These are phyloP conservation scores for Phrynocephalus forsythii DNA, from an alignment of 2,797 vertebrate genomes.

Conservation along the genomic window DNA sequence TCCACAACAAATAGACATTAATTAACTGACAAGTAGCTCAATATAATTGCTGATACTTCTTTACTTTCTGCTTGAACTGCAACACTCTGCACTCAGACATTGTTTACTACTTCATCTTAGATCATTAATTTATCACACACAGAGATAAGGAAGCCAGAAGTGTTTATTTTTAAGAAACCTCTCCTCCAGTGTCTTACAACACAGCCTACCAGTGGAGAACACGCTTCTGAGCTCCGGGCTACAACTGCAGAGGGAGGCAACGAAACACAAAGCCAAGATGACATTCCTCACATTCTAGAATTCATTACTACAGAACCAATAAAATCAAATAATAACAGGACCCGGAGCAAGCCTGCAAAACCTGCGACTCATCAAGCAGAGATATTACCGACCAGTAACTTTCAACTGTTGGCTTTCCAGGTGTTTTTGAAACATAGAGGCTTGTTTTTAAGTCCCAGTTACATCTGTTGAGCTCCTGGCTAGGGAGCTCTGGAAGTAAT, in stretches of 20 bases:
- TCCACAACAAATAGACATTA: constrained; percentile 33
- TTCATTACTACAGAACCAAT: neutral
- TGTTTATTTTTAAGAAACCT: constrained; percentile 38
- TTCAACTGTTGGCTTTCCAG: neutral
- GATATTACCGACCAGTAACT: too few relatives aligned
- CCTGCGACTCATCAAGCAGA: neutral
- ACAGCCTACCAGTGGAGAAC: constrained; percentile 25
- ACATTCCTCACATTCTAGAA: neutral
- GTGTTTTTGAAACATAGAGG: neutral
- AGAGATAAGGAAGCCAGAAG: constrained; percentile 44
- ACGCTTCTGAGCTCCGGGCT: constrained; percentile 46
- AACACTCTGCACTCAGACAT: constrained; percentile 29
- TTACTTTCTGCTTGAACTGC: constrained; percentile 35
- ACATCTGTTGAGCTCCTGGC: neutral
- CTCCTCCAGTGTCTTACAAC: constrained; percentile 39
- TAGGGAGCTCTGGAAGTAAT: neutral
- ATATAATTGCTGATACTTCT: neutral
- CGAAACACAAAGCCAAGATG: constrained; percentile 3
- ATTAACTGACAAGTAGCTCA: constrained; percentile 27
- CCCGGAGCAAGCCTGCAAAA: constrained; percentile 28
- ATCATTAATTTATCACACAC: constrained; percentile 45
- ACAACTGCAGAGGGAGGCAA: constrained; percentile 24
- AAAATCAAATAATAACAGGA: constrained; percentile 33
- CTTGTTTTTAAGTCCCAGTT: neutral
- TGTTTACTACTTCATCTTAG: constrained; percentile 24